Evolutionary conservation across 2,888 invertebrate genomes (phyloP).

Genomic region (Sphaeridia pumilis): DNA sequence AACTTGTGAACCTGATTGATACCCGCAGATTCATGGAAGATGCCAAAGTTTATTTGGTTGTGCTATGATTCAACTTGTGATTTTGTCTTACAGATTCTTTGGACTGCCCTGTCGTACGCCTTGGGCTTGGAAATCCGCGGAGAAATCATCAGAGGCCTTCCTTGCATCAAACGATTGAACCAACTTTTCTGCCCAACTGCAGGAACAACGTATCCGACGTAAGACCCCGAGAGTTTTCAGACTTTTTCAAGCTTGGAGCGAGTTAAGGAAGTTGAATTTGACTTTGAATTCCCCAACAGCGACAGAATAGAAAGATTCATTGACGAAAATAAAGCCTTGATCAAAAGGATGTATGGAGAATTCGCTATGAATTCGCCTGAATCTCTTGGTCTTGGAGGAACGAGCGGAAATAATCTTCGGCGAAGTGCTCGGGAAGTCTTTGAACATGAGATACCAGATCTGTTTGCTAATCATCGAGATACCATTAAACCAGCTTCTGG

Average conservation of each 20-base stretch:
- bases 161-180: conserved; percentile 78
- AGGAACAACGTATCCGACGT: conserved; percentile 83
- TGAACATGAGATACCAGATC: conserved; percentile 30
- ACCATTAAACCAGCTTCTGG: not conserved
- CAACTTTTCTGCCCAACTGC: conserved; percentile 86
- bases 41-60: too few relatives aligned
- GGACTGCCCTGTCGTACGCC: conserved; percentile 78
- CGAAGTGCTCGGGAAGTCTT: conserved; percentile 31
- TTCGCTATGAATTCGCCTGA: conserved; percentile 43
- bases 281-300: conserved; percentile 50
- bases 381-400: conserved; percentile 20
- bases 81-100: conserved; percentile 56
- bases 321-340: conserved; percentile 85
- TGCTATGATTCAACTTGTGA: too few relatives aligned
- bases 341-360: conserved; percentile 87
- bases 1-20: too few relatives aligned
- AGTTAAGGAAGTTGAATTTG: not conserved
- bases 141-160: conserved; percentile 71
- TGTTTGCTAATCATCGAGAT: conserved; percentile 13
- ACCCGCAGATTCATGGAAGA: too few relatives aligned
- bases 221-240: conserved; percentile 44
- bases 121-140: conserved; percentile 76
- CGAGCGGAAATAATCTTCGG: conserved; percentile 18
- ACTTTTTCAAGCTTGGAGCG: not conserved
- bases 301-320: conserved; percentile 83